Conservation (phyloP, 2,113 vertebrate species). For the Meleagris gallopavo region DNA sequence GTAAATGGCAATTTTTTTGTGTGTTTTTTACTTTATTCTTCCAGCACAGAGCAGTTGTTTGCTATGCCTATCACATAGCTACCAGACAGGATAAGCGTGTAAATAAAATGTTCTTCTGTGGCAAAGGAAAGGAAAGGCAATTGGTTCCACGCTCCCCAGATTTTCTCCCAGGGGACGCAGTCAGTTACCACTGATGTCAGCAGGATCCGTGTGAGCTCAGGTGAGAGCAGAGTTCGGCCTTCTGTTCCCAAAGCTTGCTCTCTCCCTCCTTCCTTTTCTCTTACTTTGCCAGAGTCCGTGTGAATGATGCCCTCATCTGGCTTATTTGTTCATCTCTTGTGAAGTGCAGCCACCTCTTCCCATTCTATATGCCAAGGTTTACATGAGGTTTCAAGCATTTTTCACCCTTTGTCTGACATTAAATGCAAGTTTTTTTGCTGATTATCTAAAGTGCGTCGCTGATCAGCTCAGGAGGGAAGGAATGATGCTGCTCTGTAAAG, state of each 20-base stretch:
- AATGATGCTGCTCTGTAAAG: not conserved
- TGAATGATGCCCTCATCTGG: rapidly evolving
- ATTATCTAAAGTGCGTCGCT: not conserved
- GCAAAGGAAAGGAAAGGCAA: not conserved
- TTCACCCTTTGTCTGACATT: rapidly evolving
- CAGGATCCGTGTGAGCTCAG: not conserved
- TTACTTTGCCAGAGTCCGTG: not conserved
- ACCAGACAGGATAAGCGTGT: rapidly evolving
- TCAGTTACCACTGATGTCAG: not conserved
- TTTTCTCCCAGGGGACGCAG: rapidly evolving
- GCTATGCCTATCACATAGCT: rapidly evolving
- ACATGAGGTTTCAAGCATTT: not conserved
- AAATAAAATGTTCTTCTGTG: not conserved
- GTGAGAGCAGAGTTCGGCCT: not conserved
- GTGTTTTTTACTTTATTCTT: not conserved
- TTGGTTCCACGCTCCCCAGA: not conserved
- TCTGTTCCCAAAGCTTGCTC: not conserved
- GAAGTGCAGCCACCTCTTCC: not conserved
- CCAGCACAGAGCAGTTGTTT: not conserved
- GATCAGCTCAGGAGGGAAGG: not conserved
- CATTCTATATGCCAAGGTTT: not conserved
- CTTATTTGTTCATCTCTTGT: not conserved
- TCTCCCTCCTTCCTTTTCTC: not conserved
- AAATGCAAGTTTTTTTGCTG: not conserved
- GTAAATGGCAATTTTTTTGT: not conserved